Evolutionary conservation across 2,888 invertebrate genomes (phyloP), one percentile per base, ranked within the genome.

Genomic region (Mongoloraphidia duomilia): DNA sequence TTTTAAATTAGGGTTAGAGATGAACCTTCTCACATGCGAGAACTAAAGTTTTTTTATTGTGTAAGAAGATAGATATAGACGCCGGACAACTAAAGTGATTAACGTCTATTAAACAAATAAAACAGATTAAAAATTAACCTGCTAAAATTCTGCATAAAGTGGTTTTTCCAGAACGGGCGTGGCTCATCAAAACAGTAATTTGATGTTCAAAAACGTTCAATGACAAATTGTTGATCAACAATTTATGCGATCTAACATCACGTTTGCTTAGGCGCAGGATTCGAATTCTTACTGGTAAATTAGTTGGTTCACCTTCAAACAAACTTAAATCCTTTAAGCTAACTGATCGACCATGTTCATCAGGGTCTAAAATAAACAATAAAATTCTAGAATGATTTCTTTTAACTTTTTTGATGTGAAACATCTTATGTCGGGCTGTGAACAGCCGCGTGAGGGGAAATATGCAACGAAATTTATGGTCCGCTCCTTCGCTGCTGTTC

Each of bases 161-260:
- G 5, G 73, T 73, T 64, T 69, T 67, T 41, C 67, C 67, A 26
- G 67, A 66, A 3, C 67, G 66, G 55, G 67, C 67, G 46, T 86
- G 84, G 0, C 94, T 94, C 13, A 94, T 70, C 13, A 93, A 69
- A 1, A 85, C 86, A 0, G 90, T 91, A 41, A 93, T 89, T 67
- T 90, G 84, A 1, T 86, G 85, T 59, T 81, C 76, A 59, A 82
- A 84, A 61, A 92, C 82, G 53, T 84, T 79, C 62, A 92, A 64
- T 9, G 75, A 74, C 34, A 91, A 71, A 51, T 80, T 73, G 56
- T 78, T 73, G 0, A 93, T 79, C 12, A 84, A 90, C 5, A 68
- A 61, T 57, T 65, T 70, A 60, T 66, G 65, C 8, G 61, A 61
- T 4, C 4, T 26, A 1, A 5, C 6, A 26, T 6, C 26, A 51